Evolutionary conservation across 1,140 invertebrate species (phyloP).

Genomic region (Zaprionus nigranus): DNA sequence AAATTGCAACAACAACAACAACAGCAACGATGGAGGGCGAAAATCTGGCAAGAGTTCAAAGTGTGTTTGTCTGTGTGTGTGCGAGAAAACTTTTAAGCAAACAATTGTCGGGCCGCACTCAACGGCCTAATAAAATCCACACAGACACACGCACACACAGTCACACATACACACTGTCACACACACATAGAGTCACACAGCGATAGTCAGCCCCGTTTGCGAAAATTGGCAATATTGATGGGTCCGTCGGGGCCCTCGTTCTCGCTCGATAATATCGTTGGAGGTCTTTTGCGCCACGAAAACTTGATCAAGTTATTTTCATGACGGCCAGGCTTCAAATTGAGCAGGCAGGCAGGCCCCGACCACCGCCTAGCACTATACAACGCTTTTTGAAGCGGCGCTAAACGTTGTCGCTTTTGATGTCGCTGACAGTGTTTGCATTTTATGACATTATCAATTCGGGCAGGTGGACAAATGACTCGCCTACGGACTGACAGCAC

Average conservation of each 20-base stretch:
- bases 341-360: background rate
- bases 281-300: constrained; percentile 1
- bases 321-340: constrained; percentile 3
- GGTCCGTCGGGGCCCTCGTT: constrained; percentile 3
- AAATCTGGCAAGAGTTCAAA: constrained; percentile 48
- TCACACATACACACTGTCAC: constrained; percentile 5
- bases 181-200: background rate
- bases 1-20: constrained; percentile 16
- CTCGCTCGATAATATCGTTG: constrained; percentile 27
- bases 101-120: constrained; percentile 59
- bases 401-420: background rate
- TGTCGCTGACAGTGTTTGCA: constrained; percentile 40
- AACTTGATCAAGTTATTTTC: constrained; percentile 32
- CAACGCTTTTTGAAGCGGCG: constrained; percentile 33
- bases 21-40: background rate
- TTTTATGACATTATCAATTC: constrained; percentile 65
- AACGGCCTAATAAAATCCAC: constrained; percentile 73
- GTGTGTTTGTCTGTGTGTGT: constrained; percentile 26
- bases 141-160: constrained; percentile 5
- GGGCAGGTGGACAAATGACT: constrained; percentile 52
- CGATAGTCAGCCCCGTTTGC: background rate
- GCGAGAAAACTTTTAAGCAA: constrained; percentile 74
- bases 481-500: constrained; percentile 11
- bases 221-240: constrained; percentile 54
- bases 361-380: constrained; percentile 39